These are phyloP conservation scores for Semotilus atromaculatus DNA, from an alignment of 2,797 vertebrate species.

Conservation along the genomic window DNA sequence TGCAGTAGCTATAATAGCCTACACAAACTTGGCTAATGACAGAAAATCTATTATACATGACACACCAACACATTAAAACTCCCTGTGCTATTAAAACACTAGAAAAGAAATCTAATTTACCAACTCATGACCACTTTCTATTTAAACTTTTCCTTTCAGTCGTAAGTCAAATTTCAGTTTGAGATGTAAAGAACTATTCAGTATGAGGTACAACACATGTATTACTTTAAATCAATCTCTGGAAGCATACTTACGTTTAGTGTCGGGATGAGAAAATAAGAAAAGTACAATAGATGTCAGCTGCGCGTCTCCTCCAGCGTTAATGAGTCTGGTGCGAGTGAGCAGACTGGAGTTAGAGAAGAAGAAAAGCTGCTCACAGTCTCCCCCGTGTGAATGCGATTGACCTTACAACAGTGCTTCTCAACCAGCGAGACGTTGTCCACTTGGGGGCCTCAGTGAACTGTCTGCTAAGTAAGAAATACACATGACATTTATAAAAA, in stretches of 20 bases:
- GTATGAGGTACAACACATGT: too few relatives aligned
- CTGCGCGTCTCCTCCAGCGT: constrained; percentile 25
- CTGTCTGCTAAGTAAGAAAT: not conserved
- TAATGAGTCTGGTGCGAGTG: not conserved
- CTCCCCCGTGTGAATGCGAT: constrained; percentile 62
- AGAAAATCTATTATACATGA: not conserved
- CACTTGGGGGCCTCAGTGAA: constrained; percentile 5
- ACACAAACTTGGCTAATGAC: not conserved
- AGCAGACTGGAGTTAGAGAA: not conserved
- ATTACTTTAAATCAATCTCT: not conserved
- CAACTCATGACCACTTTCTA: not conserved
- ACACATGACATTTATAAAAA: not conserved
- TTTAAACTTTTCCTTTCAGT: not conserved
- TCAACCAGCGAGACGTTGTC: not conserved
- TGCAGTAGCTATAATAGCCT: too few relatives aligned
- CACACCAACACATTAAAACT: not conserved
- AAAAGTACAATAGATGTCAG: constrained; percentile 21
- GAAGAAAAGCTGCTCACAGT: not conserved
- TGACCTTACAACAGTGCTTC: not conserved
- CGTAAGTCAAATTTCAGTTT: not conserved
- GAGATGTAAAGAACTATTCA: not conserved
- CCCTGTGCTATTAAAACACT: not conserved
- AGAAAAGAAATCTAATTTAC: not conserved
- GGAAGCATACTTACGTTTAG: constrained; percentile 16
- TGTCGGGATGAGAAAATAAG: not conserved